Base-by-base conservation (phyloP, 2,888 invertebrate species). In the Zelleria hepariella region DNA sequence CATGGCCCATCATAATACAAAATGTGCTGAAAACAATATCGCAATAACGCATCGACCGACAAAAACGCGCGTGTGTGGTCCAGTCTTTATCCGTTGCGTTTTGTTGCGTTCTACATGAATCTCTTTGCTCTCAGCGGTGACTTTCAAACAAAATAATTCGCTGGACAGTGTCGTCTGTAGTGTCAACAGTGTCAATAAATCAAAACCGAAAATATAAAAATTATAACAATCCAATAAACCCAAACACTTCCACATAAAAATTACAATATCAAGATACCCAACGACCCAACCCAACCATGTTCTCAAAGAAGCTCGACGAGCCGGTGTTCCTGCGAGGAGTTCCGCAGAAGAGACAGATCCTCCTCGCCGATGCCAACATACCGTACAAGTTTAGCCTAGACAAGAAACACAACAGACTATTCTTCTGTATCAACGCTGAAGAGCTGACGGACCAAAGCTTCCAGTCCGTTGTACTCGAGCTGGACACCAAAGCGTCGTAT, bases 381-480 rank as follows among this genome's bases (percentile, higher is more conserved):
- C 81, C 82, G 2, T 79, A 75, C 63, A 82, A 81, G 62, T 73
- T 82, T 60, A 63, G 76, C 25, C 62, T 78, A 42, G 78, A 80
- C 54, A 73, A 75, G 59, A 66, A 62, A 10, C 68, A 59, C 51
- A 77, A 80, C 59, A 69, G 64, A 61, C 63, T 82, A 57, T 75
- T 78, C 66, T 81, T 80, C 62, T 80, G 79, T 64, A 80, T 82
- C 64, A 82, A 82, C 61, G 77, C 80, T 2, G 82, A 82, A 58
- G 76, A 82, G 59, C 78, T 75, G 67, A 77, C 77, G 0, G 73
- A 79, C 58, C 80, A 82, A 71, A 81, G 80, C 65, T 82, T 82
- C 62, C 78, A 78, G 62, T 75, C 72, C 6, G 81, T 75, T 20
- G 63, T 73, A 27, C 66, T 82, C n/a, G 71, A 78, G 62, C 69